phyloP scores from a whole-genome alignment of 1,140 invertebrate species.

The Manduca sexta region DNA sequence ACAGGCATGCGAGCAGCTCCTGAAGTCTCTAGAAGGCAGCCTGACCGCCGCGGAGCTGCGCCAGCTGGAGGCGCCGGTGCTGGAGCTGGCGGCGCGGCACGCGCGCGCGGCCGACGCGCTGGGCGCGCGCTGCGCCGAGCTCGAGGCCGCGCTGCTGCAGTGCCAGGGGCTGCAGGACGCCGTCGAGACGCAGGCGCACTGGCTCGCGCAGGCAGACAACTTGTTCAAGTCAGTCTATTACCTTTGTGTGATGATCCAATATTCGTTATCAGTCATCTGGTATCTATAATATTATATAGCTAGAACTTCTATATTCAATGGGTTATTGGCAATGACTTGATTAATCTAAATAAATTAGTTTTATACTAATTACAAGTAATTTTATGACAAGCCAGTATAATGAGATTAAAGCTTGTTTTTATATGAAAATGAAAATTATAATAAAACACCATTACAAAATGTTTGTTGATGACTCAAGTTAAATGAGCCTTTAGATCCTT shows the following conservation, averaged over 20 bases:
- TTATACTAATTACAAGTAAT: too few species aligned
- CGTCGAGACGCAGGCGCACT: slow-evolving; percentile 86
- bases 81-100: slow-evolving; percentile 85
- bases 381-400: too few species aligned
- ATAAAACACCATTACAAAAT: too few species aligned
- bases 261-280: too few species aligned
- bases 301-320: too few species aligned
- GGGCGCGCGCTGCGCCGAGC: slow-evolving; percentile 84
- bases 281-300: too few species aligned
- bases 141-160: slow-evolving; percentile 92
- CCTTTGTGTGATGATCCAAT: not conserved
- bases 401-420: too few species aligned
- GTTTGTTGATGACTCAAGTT: too few species aligned
- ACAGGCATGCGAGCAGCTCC: slow-evolving; percentile 80
- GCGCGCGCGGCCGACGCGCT: slow-evolving; percentile 81
- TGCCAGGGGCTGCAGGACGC: slow-evolving; percentile 96
- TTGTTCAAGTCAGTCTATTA: slow-evolving; percentile 79
- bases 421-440: too few species aligned
- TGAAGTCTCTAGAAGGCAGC: slow-evolving; percentile 86
- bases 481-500: too few species aligned
- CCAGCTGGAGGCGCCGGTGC: slow-evolving; percentile 85
- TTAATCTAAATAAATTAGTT: too few species aligned
- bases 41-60: slow-evolving; percentile 84
- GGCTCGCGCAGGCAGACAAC: slow-evolving; percentile 89
- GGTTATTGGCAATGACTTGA: too few species aligned